Conservation (phyloP, 2,113 vertebrate genomes). For the Oryzias celebensis region DNA sequence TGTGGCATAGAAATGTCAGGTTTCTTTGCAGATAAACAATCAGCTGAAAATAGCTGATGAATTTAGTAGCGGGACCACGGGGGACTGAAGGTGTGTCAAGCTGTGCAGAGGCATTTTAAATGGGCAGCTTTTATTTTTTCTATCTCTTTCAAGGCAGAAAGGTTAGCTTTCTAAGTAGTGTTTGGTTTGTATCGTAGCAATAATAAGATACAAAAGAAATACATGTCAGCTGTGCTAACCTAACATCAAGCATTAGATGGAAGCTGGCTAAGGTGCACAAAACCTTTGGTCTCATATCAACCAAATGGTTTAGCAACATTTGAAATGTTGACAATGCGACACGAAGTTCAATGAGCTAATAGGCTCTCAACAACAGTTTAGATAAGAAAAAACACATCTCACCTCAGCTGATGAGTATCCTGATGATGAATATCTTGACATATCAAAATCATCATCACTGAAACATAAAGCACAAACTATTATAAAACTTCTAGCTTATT, state of each 20-base stretch:
- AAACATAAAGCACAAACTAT: slow-evolving; percentile 45
- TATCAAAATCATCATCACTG: slow-evolving; percentile 98
- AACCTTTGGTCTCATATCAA: too few species aligned
- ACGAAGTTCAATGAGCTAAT: not conserved
- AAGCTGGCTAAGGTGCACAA: not conserved
- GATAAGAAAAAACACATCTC: slow-evolving; percentile 65
- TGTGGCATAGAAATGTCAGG: not conserved
- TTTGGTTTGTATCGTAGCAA: not conserved
- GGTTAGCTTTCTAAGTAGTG: not conserved
- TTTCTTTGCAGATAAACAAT: not conserved
- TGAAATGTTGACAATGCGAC: not conserved
- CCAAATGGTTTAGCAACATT: too few species aligned
- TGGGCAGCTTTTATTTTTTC: not conserved
- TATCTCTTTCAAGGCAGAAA: not conserved
- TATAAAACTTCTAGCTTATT: not conserved
- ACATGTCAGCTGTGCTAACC: too few species aligned
- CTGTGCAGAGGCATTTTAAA: not conserved
- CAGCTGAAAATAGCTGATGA: not conserved
- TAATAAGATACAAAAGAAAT: too few species aligned
- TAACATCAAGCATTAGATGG: not conserved
- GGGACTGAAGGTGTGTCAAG: not conserved
- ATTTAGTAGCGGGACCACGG: not conserved
- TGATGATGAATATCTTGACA: slow-evolving; percentile 98
- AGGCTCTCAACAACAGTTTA: not conserved
- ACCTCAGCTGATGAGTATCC: slow-evolving; percentile 99